Percentiles rank a stretch among this genome's conserved stretches.
phyloP scores from a whole-genome alignment of 2,113 vertebrate species.

The Tachuris rubrigastra region DNA sequence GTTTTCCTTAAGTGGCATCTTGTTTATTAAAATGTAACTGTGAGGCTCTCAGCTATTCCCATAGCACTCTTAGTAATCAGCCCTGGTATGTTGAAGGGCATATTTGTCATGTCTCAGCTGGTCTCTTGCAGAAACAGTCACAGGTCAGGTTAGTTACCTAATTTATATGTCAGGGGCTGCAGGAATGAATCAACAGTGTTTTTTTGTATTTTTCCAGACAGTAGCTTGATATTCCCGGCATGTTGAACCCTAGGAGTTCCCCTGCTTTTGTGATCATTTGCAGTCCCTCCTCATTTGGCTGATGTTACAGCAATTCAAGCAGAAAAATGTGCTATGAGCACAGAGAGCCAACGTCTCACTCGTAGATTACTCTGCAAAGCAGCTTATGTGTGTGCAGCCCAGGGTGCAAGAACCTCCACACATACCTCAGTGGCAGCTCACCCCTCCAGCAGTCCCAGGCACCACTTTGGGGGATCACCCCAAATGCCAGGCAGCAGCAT shows the following conservation, averaged over 20 bases:
- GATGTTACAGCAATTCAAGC: slow-evolving; percentile 11
- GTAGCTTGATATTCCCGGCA: neutral
- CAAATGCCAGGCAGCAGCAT: neutral
- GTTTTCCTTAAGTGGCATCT: neutral
- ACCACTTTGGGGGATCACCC: fast-evolving
- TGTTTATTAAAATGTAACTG: neutral
- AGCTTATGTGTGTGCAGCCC: neutral
- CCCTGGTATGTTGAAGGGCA: slow-evolving; percentile 54
- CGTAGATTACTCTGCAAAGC: neutral
- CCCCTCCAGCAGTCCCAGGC: neutral
- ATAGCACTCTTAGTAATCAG: neutral
- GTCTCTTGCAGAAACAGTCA: slow-evolving; percentile 49
- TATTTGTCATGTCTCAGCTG: slow-evolving; percentile 63
- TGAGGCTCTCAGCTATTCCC: slow-evolving; percentile 19
- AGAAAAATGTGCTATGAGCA: neutral
- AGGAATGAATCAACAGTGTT: slow-evolving; percentile 35
- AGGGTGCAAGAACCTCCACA: fast-evolving
- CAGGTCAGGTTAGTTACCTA: slow-evolving; percentile 61
- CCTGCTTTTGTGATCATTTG: slow-evolving; percentile 6
- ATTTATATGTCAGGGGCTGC: slow-evolving; percentile 64
- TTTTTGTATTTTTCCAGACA: slow-evolving; percentile 33
- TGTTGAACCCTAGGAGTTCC: slow-evolving; percentile 44
- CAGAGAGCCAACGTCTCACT: neutral
- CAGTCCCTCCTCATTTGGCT: slow-evolving; percentile 13
- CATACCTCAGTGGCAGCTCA: neutral